Evolutionary conservation across 1,140 invertebrate species (phyloP), one percentile per base, ranked within the genome.

Genomic region (Helicoverpa zea): DNA sequence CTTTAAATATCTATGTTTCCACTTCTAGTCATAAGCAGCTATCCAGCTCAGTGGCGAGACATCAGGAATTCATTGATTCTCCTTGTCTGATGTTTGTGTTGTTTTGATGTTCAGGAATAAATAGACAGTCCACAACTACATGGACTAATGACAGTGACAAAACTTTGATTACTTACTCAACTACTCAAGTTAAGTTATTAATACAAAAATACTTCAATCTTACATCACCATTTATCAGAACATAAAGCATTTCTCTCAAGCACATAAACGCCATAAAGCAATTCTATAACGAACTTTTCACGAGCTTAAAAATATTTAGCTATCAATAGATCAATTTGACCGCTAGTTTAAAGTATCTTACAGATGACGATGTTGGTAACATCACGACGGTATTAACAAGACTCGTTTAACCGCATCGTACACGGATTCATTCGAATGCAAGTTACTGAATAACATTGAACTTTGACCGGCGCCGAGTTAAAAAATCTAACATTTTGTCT

Each of bases 331-430:
- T 18, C 68, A 18, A 54, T 54, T n/a, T 72, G 68, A 23, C 2
- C 68, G 49, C 23, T 29, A 12, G 11, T 7, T 29, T 18, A 58
- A 2, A 58, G 16, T 51, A 47, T 23, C 64, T 18, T 49, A 51
- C 43, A 11, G 43, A 72, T 54, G 68, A 14, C n/a, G 29, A 72
- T 54, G 68, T 13, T n/a, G 29, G 52, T 11, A 43, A 58, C 52
- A 14, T 73, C 70, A 54, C 70, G 70, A 73, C 49, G 30, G 18
- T 35, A 54, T n/a, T 56, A 73, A 73, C 52, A 56, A 73, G 70
- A 73, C 52, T n/a, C n/a, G 70, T 73, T 73, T 73, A 58, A 52
- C 23, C 9, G n/a, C 63, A 13, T 64, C 35, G 3, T 61, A 23
- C 5, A 61, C 58, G 29, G 23, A 61, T 61, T 61, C 23, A 61